These are phyloP conservation scores for Dioctria rufipes DNA, from an alignment of 2,888 invertebrate species.

Conservation along the genomic window DNA sequence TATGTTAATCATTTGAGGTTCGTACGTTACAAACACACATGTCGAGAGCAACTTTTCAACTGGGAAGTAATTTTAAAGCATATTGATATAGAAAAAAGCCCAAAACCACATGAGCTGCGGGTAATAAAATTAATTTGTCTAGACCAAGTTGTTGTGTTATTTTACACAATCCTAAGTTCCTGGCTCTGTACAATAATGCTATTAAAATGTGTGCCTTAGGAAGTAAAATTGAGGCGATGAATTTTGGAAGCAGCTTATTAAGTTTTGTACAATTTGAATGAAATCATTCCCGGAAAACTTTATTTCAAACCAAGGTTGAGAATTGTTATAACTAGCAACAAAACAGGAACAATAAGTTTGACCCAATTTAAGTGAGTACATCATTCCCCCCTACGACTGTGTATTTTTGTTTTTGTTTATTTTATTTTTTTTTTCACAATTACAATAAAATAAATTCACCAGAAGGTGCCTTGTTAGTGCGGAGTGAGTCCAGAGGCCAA, in stretches of 20 bases:
- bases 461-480: neutral
- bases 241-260: constrained; percentile 20
- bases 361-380: constrained; percentile 14
- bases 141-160: constrained; percentile 21
- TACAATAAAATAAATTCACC: constrained; percentile 25
- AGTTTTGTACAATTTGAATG: neutral
- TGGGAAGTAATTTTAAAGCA: neutral
- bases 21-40: too few relatives aligned
- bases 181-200: neutral
- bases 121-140: constrained; percentile 38
- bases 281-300: neutral
- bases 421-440: constrained; percentile 20
- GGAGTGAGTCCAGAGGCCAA: neutral
- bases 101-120: constrained; percentile 1
- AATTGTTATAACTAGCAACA: neutral
- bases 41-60: too few relatives aligned
- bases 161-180: constrained; percentile 1
- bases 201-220: constrained; percentile 8
- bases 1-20: too few relatives aligned
- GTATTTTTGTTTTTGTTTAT: too few relatives aligned
- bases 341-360: neutral
- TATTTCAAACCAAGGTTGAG: neutral
- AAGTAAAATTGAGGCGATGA: constrained; percentile 1
- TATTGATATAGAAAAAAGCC: neutral
- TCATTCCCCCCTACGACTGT: constrained; percentile 12